Percentiles rank a stretch among this genome's conserved stretches.
These are phyloP conservation scores for Euwallacea fornicatus DNA, from an alignment of 1,140 invertebrate species.

Conservation along the genomic window DNA sequence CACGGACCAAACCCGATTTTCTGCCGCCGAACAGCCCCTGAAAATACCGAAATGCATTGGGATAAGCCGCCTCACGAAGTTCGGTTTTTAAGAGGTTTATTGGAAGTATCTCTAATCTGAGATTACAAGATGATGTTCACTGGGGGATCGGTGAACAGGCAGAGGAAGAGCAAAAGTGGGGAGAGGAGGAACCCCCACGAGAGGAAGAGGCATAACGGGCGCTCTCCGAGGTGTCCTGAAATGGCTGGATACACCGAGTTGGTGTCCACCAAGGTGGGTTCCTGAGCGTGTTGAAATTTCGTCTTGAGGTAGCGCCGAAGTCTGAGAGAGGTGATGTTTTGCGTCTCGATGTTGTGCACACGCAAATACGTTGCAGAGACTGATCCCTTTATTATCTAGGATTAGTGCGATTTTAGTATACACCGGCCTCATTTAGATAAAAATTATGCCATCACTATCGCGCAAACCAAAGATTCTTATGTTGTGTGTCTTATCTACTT, in stretches of 20 bases:
- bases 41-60: too few species aligned
- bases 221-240: conserved; percentile 17
- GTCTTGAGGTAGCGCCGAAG: neutral
- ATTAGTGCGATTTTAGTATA: conserved; percentile 13
- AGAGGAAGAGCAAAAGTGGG: conserved; percentile 36
- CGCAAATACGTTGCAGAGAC: neutral
- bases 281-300: neutral
- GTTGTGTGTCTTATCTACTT: too few species aligned
- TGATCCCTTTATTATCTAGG: conserved; percentile 12
- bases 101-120: too few species aligned
- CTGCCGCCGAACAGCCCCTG: too few species aligned
- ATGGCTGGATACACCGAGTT: conserved; percentile 25
- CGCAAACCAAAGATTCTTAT: too few species aligned
- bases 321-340: neutral
- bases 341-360: neutral
- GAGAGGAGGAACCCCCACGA: conserved; percentile 27
- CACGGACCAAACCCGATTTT: too few species aligned
- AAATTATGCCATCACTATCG: too few species aligned
- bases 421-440: conserved; percentile 17
- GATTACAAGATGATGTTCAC: conserved; percentile 44
- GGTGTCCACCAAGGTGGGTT: conserved; percentile 4
- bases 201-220: conserved; percentile 7
- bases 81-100: too few species aligned
- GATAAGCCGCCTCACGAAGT: too few species aligned
- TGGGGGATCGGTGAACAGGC: conserved; percentile 40